Evolutionary conservation across 2,113 vertebrate genomes (phyloP).

Genomic region (Baryphthengus martii): DNA sequence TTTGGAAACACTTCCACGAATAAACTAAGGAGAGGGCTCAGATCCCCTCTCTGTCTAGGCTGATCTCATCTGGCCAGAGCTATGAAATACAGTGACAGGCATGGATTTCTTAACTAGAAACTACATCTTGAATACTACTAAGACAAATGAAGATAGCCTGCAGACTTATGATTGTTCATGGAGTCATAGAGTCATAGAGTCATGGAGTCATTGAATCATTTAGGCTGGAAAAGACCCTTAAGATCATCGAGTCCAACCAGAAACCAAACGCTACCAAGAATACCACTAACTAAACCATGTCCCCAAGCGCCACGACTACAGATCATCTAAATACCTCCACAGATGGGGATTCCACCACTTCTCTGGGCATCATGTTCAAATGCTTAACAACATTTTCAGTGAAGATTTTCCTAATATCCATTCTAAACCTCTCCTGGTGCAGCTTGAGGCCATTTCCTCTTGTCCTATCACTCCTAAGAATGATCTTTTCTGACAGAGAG

Average conservation of each 20-base stretch:
- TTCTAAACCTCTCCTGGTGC: background rate
- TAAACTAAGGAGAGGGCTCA: background rate
- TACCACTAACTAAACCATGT: no score
- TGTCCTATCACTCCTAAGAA: background rate
- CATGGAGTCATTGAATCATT: background rate
- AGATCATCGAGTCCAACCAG: background rate
- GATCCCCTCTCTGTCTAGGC: background rate
- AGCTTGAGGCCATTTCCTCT: background rate
- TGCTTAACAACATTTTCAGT: background rate
- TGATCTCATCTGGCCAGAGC: background rate
- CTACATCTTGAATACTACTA: background rate
- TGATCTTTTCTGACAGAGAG: background rate
- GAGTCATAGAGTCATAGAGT: background rate
- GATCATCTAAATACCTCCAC: background rate
- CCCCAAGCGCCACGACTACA: background rate
- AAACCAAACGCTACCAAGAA: background rate
- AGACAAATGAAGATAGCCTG: background rate
- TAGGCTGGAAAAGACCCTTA: background rate
- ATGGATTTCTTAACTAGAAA: background rate
- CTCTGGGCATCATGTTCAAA: background rate
- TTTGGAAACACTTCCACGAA: background rate
- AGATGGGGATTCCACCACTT: background rate
- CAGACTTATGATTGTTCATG: background rate
- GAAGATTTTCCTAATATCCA: background rate
- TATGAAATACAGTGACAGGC: background rate